Conservation (phyloP, 1,140 invertebrate genomes). For the Gyrodactylus salaris region DNA sequence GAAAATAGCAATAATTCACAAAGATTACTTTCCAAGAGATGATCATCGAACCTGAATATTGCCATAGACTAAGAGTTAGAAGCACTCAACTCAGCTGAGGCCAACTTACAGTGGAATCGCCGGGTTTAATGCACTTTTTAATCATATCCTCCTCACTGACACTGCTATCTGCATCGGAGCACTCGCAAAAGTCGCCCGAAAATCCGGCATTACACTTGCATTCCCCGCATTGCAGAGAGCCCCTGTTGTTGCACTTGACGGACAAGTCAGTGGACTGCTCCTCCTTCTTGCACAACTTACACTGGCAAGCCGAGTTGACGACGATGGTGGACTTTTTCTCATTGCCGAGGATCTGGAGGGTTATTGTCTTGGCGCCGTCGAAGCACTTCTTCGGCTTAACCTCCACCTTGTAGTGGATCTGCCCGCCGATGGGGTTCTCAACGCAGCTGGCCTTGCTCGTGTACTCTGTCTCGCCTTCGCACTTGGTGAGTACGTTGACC, state of each 20-base stretch:
- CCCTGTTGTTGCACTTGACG: not conserved
- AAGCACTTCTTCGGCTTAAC: constrained; percentile 6
- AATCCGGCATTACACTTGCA: constrained; percentile 1
- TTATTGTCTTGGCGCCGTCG: not conserved
- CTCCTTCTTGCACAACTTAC: not conserved
- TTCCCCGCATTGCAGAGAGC: not conserved
- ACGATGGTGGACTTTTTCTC: not conserved
- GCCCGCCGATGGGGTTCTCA: constrained; percentile 4
- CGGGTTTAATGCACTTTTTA: not conserved
- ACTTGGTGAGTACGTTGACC: constrained; percentile 52
- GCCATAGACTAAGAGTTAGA: no score
- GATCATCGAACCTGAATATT: no score
- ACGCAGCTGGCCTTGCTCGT: not conserved
- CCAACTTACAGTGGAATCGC: not conserved
- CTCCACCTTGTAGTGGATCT: constrained; percentile 9
- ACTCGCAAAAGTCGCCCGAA: constrained; percentile 6
- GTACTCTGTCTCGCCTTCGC: constrained; percentile 27
- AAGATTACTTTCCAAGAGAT: no score
- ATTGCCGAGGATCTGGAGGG: not conserved
- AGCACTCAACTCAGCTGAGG: no score
- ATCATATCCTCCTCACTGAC: not conserved
- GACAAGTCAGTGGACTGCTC: not conserved
- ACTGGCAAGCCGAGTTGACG: not conserved
- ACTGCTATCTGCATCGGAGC: not conserved
- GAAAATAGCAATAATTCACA: no score